Percentiles rank a stretch among this genome's conserved stretches.
Evolutionary conservation across 2,888 invertebrate genomes (phyloP).

Genomic region (Ophion slaviceki): DNA sequence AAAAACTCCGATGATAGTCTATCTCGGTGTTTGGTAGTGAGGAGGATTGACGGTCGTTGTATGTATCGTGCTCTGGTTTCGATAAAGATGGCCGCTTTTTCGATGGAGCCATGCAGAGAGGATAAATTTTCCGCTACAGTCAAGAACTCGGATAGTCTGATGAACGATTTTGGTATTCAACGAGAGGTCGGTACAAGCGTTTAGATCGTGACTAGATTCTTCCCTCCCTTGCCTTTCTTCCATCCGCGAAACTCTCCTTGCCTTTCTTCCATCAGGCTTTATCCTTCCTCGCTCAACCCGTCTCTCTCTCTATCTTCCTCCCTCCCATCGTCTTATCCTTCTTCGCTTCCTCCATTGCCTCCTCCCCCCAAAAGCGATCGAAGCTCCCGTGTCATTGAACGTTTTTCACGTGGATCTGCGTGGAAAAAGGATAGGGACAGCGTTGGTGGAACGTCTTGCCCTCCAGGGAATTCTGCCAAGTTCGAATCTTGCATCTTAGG

Average conservation of each 20-base stretch:
- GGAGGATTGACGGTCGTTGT: not conserved
- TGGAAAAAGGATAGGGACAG: not conserved
- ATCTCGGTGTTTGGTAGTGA: not conserved
- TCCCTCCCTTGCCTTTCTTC: not conserved
- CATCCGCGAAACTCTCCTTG: not conserved
- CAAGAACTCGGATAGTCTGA: slow-evolving; percentile 19
- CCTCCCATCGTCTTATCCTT: not conserved
- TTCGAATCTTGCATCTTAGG: slow-evolving; percentile 48
- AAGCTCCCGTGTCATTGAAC: slow-evolving; percentile 27
- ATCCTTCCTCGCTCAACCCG: not conserved
- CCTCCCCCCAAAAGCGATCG: not conserved
- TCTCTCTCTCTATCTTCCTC: not conserved
- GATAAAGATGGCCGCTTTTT: not conserved
- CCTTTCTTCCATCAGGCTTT: not conserved
- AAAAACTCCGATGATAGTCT: not conserved
- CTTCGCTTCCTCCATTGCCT: not conserved
- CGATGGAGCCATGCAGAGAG: slow-evolving; percentile 1
- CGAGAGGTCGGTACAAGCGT: slow-evolving; percentile 35
- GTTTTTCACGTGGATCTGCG: slow-evolving; percentile 3
- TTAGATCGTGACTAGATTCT: slow-evolving; percentile 26
- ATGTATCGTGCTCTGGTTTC: not conserved
- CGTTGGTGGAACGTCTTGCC: not conserved
- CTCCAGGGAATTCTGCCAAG: slow-evolving; percentile 48
- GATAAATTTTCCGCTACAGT: not conserved
- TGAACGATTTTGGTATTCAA: slow-evolving; percentile 50